Conservation (phyloP, 23 tunicate species). For the Halocynthia roretzi region DNA sequence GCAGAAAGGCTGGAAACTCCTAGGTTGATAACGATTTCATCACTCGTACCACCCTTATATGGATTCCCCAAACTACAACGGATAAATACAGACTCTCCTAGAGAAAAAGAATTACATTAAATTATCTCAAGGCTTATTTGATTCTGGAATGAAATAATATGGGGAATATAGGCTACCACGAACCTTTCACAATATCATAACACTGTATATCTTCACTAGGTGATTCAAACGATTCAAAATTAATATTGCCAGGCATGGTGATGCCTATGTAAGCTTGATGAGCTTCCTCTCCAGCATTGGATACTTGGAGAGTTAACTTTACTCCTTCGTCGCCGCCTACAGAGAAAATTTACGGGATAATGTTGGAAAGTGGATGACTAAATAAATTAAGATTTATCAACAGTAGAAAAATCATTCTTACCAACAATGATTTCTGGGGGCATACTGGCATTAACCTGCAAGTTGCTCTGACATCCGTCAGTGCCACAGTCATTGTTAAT, state of each 20-base stretch:
- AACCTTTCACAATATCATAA: slow-evolving; percentile 15
- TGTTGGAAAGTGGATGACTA: not conserved
- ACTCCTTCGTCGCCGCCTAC: slow-evolving; percentile 20
- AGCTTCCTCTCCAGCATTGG: slow-evolving; percentile 65
- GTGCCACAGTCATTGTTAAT: slow-evolving; percentile 40
- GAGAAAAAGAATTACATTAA: not conserved
- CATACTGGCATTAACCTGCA: slow-evolving; percentile 30
- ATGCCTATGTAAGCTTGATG: slow-evolving; percentile 46
- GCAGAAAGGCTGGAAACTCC: slow-evolving; percentile 31
- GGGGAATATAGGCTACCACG: not conserved
- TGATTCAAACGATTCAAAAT: slow-evolving; percentile 3
- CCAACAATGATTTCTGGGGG: slow-evolving; percentile 41
- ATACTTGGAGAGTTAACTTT: slow-evolving; percentile 23
- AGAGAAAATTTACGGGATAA: not conserved
- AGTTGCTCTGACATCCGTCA: slow-evolving; percentile 65
- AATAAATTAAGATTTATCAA: not conserved
- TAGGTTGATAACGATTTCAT: slow-evolving; percentile 40
- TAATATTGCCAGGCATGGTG: slow-evolving; percentile 10
- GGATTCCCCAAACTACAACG: slow-evolving; percentile 79
- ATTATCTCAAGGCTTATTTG: too few species aligned
- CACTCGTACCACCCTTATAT: slow-evolving; percentile 30
- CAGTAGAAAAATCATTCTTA: not conserved
- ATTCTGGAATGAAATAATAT: not conserved
- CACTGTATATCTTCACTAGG: slow-evolving; percentile 27
- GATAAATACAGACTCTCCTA: slow-evolving; percentile 41